Evolutionary conservation across 2,797 vertebrate species (phyloP).

Genomic region (Aldrovandia affinis): DNA sequence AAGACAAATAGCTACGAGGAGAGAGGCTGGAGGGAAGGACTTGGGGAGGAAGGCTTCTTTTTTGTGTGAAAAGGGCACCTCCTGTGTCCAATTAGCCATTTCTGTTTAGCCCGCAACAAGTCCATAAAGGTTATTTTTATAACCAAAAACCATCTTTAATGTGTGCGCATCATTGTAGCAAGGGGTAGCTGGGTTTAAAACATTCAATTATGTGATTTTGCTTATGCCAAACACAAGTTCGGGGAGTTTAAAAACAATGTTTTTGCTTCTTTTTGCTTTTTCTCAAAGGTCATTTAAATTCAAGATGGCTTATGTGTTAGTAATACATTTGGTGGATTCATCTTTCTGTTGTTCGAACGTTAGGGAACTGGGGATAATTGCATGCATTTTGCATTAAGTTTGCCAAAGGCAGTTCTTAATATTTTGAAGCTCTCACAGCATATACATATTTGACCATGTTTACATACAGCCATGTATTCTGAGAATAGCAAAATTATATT

Average conservation of each 20-base stretch:
- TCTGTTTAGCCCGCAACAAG: neutral
- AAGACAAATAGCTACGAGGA: neutral
- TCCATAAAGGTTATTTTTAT: neutral
- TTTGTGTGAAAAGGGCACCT: slow-evolving; percentile 27
- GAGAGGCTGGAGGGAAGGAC: neutral
- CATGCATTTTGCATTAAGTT: slow-evolving; percentile 65
- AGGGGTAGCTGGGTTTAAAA: slow-evolving; percentile 24
- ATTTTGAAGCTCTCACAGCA: slow-evolving; percentile 58
- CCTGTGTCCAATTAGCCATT: neutral
- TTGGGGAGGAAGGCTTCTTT: slow-evolving; percentile 4
- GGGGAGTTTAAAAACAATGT: slow-evolving; percentile 2
- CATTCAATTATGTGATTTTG: slow-evolving; percentile 5
- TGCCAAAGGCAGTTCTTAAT: slow-evolving; percentile 59
- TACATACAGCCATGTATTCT: slow-evolving; percentile 28
- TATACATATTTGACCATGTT: slow-evolving; percentile 64
- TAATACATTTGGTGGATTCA: slow-evolving; percentile 28
- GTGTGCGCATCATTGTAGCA: slow-evolving; percentile 2
- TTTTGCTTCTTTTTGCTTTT: slow-evolving; percentile 8
- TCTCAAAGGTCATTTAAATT: slow-evolving; percentile 24
- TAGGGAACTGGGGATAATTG: slow-evolving; percentile 48
- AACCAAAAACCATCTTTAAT: slow-evolving; percentile 7
- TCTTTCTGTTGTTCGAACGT: slow-evolving; percentile 37
- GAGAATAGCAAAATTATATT: neutral
- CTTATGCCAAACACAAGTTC: slow-evolving; percentile 9
- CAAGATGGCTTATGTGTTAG: slow-evolving; percentile 34